These are phyloP conservation scores for Asbolus verrucosus DNA, from an alignment of 1,140 invertebrate genomes.

Conservation along the genomic window DNA sequence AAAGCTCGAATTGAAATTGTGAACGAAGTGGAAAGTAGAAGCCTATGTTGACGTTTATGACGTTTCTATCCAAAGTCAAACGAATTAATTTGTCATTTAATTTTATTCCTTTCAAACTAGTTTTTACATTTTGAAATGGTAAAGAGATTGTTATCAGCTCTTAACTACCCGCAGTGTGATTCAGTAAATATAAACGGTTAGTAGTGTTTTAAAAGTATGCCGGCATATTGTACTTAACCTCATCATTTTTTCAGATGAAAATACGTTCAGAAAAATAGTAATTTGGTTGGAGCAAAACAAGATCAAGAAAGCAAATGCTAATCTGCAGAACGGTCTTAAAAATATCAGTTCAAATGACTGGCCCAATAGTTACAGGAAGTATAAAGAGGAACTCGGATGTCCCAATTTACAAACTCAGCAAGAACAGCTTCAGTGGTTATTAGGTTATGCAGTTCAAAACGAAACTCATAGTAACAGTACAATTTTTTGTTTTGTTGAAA, in stretches of 20 bases:
- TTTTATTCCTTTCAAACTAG: background rate
- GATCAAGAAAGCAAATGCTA: slow-evolving; percentile 89
- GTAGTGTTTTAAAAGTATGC: slow-evolving; percentile 49
- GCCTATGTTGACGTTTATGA: too few species aligned
- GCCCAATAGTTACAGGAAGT: slow-evolving; percentile 80
- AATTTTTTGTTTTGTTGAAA: slow-evolving; percentile 51
- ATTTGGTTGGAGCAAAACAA: slow-evolving; percentile 96
- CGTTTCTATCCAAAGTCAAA: too few species aligned
- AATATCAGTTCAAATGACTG: slow-evolving; percentile 75
- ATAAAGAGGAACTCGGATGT: slow-evolving; percentile 80
- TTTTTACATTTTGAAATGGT: slow-evolving; percentile 45
- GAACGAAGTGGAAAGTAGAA: too few species aligned
- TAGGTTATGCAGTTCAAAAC: slow-evolving; percentile 83
- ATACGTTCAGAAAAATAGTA: slow-evolving; percentile 83
- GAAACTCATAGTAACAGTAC: slow-evolving; percentile 87
- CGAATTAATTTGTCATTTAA: background rate
- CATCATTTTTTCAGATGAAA: slow-evolving; percentile 74
- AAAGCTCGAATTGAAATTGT: too few species aligned
- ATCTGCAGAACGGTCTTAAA: slow-evolving; percentile 80
- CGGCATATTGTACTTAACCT: slow-evolving; percentile 44
- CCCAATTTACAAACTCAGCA: slow-evolving; percentile 67
- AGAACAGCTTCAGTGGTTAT: slow-evolving; percentile 87
- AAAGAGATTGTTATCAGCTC: slow-evolving; percentile 65
- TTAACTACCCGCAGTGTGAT: slow-evolving; percentile 80
- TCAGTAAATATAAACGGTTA: slow-evolving; percentile 76